Conservation (phyloP, 2,888 invertebrate genomes). For the Mycogona germanica region DNA sequence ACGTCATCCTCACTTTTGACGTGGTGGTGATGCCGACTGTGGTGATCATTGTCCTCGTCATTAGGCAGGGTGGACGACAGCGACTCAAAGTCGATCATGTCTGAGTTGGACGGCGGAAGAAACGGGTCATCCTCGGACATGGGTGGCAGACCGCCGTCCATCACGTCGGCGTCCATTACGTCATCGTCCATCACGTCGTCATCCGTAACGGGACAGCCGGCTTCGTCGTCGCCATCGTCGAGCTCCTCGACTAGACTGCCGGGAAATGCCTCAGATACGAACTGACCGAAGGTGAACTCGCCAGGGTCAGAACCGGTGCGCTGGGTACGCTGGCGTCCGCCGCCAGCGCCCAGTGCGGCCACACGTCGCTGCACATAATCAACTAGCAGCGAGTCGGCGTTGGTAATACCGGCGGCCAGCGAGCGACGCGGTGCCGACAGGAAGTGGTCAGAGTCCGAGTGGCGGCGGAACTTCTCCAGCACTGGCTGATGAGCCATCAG, state of each 20-base stretch:
- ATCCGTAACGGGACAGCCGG: not conserved
- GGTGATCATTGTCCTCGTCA: too few species aligned
- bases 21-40: too few species aligned
- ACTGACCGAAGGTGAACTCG: constrained; percentile 17
- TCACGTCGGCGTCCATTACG: not conserved
- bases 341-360: too few species aligned
- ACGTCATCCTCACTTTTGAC: too few species aligned
- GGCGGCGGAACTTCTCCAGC: constrained; percentile 37
- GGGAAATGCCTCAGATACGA: constrained; percentile 1
- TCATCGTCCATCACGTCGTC: constrained; percentile 3
- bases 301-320: constrained; percentile 27
- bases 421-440: constrained; percentile 26
- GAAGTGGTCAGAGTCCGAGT: constrained; percentile 47
- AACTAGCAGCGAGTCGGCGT: constrained; percentile 27
- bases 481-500: constrained; percentile 51
- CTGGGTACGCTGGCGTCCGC: constrained; percentile 29
- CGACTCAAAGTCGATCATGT: constrained; percentile 9
- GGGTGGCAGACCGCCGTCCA: not conserved
- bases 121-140: not conserved
- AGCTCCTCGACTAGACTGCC: not conserved
- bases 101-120: not conserved
- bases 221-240: not conserved
- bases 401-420: constrained; percentile 4
- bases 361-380: constrained; percentile 50
- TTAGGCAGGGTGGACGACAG: too few species aligned